These are phyloP conservation scores for Sisor rabdophorus DNA, from an alignment of 2,113 vertebrate species.

Conservation along the genomic window DNA sequence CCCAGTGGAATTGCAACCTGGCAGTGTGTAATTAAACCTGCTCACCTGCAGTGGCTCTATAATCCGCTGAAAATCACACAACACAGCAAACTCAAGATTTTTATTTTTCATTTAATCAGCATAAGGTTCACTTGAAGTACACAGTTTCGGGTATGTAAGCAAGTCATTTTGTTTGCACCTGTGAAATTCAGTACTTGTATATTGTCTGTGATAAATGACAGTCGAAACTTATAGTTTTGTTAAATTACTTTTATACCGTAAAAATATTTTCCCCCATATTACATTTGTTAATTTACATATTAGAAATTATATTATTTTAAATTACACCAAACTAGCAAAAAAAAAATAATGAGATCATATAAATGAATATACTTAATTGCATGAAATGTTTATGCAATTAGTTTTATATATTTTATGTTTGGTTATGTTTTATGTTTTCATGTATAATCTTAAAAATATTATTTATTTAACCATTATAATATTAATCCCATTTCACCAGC, in stretches of 20 bases:
- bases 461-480: not conserved
- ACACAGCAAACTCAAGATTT: conserved; percentile 49
- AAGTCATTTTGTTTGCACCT: conserved; percentile 18
- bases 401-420: not conserved
- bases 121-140: conserved; percentile 29
- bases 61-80: conserved; percentile 43
- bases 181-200: conserved; percentile 56
- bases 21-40: conserved; percentile 49
- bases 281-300: no score
- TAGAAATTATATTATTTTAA: not conserved
- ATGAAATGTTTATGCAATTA: not conserved
- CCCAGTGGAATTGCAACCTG: conserved; percentile 38
- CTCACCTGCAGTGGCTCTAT: conserved; percentile 46
- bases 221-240: not conserved
- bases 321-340: not conserved
- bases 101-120: conserved; percentile 58
- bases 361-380: not conserved
- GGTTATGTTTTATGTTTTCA: not conserved
- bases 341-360: not conserved
- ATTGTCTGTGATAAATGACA: conserved; percentile 66
- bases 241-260: conserved; percentile 19
- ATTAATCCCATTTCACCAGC: not conserved
- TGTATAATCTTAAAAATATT: not conserved
- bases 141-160: conserved; percentile 5
- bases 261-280: not conserved